Evolutionary conservation across 2,888 invertebrate genomes (phyloP), one percentile per base, ranked within the genome.

Genomic region (Drymonia ruficornis): DNA sequence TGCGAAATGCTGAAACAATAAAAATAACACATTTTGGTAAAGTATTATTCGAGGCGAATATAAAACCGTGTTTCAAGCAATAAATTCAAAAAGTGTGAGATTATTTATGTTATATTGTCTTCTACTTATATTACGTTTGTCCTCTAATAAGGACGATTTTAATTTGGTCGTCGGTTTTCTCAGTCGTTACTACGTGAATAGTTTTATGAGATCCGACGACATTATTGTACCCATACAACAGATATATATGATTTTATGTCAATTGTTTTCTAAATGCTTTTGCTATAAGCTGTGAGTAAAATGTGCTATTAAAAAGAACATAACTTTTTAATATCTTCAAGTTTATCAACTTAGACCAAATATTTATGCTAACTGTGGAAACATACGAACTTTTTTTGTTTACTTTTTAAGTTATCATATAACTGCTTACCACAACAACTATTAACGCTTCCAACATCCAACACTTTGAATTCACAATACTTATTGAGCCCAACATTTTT

Each of bases 91-190:
- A 43, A 43, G 43, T 43, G 43, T 43, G 12, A 43, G 19, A 11
- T 43, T 43, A 43, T 43, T 19, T 13, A 12, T 16, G 3, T 38
- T 38, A 38, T 40, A 16, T 40, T 40, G 16, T 19, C 11, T 43
- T 19, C 43, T 2, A 12, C 19, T 43, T 13, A 5, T 19, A 19
- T 16, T 40, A 16, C 12, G 19, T 19, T 19, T 13, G 43, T 19
- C 43, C 43, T 43, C 23, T 43, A 11, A 13, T 43, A 43, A 43
- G 43, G 43, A 19, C 43, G 13, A 11, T 7, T 43, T 43, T 43
- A 43, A 43, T 43, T 43, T 19, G 43, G 43, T 12, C 19, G 43
- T 19, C 18, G 43, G 12, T 43, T 12, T 13, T 43, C 1, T 18
- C 3, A 1, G 9, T 40, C 15, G 11, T 8, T 6, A 5, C 38